Conservation (phyloP, 2,113 vertebrate species). For the Taxidea taxus region DNA sequence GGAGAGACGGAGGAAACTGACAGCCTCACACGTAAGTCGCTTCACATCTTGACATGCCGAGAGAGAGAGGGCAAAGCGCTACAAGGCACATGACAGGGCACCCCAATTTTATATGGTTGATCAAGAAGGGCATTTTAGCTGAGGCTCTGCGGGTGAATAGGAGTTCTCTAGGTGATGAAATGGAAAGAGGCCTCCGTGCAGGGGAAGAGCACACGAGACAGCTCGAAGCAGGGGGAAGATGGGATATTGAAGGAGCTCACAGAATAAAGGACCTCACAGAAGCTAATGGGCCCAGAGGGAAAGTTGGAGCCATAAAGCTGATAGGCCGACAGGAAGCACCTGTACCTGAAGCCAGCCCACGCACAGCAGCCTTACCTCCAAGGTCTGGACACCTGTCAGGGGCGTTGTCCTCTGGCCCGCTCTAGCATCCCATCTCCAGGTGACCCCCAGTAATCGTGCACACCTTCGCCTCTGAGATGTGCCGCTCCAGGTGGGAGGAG, state of each 20-base stretch:
- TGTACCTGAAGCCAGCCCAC: accelerated
- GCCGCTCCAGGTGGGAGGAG: accelerated
- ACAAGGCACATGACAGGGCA: not conserved
- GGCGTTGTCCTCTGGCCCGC: accelerated
- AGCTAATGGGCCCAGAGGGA: not conserved
- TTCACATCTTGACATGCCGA: accelerated
- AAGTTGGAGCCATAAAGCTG: too few species aligned
- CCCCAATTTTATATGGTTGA: not conserved
- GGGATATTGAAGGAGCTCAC: not conserved
- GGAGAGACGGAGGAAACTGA: not conserved
- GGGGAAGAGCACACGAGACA: not conserved
- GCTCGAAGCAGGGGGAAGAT: not conserved
- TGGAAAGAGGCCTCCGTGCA: not conserved
- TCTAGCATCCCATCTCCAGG: accelerated
- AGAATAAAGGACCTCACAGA: not conserved
- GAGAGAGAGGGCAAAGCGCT: not conserved
- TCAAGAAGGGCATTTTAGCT: not conserved
- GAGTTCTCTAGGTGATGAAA: not conserved
- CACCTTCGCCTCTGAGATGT: not conserved
- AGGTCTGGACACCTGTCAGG: not conserved
- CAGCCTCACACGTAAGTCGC: too few species aligned
- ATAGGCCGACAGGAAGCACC: not conserved
- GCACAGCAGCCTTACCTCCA: accelerated
- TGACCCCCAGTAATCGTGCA: accelerated
- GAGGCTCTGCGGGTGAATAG: not conserved